Percentiles rank a stretch among this genome's conserved stretches.
These are phyloP conservation scores for Hoplostethus atlanticus DNA, from an alignment of 2,797 vertebrate genomes.

Conservation along the genomic window DNA sequence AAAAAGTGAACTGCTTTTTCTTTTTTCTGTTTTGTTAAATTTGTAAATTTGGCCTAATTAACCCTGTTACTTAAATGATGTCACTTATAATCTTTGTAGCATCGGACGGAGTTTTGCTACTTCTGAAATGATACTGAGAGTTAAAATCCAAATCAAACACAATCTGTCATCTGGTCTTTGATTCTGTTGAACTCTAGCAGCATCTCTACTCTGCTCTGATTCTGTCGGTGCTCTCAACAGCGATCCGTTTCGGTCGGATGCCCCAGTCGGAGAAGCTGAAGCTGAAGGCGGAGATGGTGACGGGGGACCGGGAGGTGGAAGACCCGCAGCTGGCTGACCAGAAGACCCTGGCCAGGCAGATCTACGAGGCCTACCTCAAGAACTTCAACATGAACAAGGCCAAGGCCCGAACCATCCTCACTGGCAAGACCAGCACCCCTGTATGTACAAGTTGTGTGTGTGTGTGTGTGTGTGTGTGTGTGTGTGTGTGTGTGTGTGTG, in stretches of 20 bases:
- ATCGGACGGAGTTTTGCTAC: background rate
- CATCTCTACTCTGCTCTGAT: slow-evolving; percentile 7
- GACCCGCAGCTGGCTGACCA: slow-evolving; percentile 91
- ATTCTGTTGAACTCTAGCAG: background rate
- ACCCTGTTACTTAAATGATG: too few species aligned
- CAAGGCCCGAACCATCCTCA: slow-evolving; percentile 95
- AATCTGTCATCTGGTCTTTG: too few species aligned
- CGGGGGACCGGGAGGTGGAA: slow-evolving; percentile 87
- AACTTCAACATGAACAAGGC: slow-evolving; percentile 99
- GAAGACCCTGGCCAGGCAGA: slow-evolving; percentile 93
- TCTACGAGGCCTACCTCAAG: slow-evolving; percentile 97
- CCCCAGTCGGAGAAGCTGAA: slow-evolving; percentile 97
- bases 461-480: background rate
- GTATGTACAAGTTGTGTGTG: slow-evolving; percentile 82
- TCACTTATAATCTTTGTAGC: background rate
- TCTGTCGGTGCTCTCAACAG: slow-evolving; percentile 73
- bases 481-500: slow-evolving; percentile 11
- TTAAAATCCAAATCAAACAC: too few species aligned
- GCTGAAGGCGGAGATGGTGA: slow-evolving; percentile 95
- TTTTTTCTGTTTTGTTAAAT: background rate
- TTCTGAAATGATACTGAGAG: too few species aligned
- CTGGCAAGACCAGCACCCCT: slow-evolving; percentile 93
- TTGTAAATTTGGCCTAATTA: background rate
- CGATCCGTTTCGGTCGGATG: slow-evolving; percentile 98
- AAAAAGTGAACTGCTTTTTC: background rate